Evolutionary conservation across 2,888 invertebrate genomes (phyloP), one percentile per base, ranked within the genome.

Genomic region (Pollenia labialis): DNA sequence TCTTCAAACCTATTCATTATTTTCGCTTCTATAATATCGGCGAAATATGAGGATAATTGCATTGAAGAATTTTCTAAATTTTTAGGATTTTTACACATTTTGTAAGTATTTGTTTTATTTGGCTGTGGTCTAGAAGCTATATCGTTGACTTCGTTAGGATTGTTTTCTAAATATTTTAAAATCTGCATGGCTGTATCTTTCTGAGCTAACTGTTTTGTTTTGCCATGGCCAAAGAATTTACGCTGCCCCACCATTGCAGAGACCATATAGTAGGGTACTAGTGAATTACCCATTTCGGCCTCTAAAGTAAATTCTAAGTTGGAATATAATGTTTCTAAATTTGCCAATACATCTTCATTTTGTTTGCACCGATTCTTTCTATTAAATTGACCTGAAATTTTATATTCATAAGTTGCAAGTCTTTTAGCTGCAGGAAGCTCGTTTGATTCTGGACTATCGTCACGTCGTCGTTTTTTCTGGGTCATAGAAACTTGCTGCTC

Each of bases 211-310:
- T 16, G 10, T 48, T 52, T 46, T 9, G 62, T 80, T 80, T 82
- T 75, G 14, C 86, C 86, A 75, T 86, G 69, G 7, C 86, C 82
- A 66, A 50, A 52, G 66, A 79, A 86, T 46, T 83, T 80, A 16
- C 80, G 79, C 23, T 23, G 44, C 6, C 58, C 66, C n/a, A 83
- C 32, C 2, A 48, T 46, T 11, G 71, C 75, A 0, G 82, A 83
- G 40, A 83, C 64, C 50, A 83, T 44, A 46, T 58, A 75, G 32
- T 75, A 82, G 0, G 76, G 16, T 7, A 18, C 52, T 32, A 58
- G 6, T 32, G 58, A 18, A 1, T 64, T 14, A 10, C 79, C 82
- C 50, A 71, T 54, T 75, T 80, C 56, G 16, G 79, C 23, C 50
- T 82, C 85, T 11, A 82, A 54, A 0, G 14, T 74, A 58, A 79